A percentile compares a stretch with the other conserved stretches of the same genome.
phyloP scores from a whole-genome alignment of 2,113 vertebrate species.

The Nyctereutes procyonoides region DNA sequence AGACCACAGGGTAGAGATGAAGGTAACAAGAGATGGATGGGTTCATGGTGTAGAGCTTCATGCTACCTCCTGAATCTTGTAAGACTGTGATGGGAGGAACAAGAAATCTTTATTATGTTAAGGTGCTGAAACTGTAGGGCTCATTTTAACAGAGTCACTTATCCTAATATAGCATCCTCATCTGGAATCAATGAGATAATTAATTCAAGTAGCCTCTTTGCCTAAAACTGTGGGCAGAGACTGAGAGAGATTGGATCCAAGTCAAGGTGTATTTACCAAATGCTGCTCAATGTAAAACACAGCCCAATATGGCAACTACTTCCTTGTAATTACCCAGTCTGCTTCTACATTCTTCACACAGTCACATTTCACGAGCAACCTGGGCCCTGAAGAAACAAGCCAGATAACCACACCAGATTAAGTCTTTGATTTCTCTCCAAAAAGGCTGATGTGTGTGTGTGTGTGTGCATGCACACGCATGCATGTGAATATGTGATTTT shows the following conservation, averaged over 20 bases:
- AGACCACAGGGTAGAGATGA: neutral
- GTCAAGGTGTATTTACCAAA: neutral
- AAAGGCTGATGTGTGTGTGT: neutral
- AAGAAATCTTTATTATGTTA: neutral
- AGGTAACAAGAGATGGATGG: neutral
- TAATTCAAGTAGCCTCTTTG: slow-evolving; percentile 1
- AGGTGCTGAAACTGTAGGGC: neutral
- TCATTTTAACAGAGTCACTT: neutral
- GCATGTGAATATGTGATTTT: neutral
- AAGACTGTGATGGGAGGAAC: neutral
- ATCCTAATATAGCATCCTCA: neutral
- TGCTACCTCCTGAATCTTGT: too few species aligned
- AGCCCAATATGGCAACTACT: neutral
- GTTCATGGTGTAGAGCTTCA: neutral
- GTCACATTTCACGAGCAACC: neutral
- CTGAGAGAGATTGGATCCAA: neutral
- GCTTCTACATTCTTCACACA: neutral
- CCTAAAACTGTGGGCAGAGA: neutral
- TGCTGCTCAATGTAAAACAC: neutral
- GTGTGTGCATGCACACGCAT: too few species aligned
- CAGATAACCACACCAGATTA: neutral
- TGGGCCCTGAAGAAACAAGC: neutral
- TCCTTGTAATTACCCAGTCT: neutral
- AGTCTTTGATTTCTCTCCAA: slow-evolving; percentile 17
- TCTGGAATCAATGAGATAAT: neutral